A percentile compares a stretch with the other conserved stretches of the same genome.
Conservation (phyloP, 2,797 vertebrate genomes). For the Pseudomugil gertrudae region DNA sequence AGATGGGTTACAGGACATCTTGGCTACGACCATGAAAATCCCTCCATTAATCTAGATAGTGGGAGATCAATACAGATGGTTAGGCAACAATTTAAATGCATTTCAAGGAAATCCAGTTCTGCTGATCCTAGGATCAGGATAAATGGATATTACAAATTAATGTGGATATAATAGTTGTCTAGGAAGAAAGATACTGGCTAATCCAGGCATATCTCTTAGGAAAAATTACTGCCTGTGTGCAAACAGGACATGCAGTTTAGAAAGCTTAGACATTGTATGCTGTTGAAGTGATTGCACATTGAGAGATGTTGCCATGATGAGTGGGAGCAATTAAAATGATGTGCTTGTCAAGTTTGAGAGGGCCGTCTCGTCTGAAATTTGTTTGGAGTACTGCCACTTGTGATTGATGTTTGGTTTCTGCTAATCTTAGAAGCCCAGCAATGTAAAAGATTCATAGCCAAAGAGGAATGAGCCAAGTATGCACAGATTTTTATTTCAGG, state of each 20-base stretch:
- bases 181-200: not conserved
- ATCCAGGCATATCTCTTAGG: not conserved
- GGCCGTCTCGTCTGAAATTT: constrained; percentile 4
- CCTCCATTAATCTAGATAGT: constrained; percentile 90
- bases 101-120: constrained; percentile 16
- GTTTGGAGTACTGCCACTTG: constrained; percentile 7
- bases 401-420: not conserved
- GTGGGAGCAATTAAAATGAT: constrained; percentile 15
- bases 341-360: constrained; percentile 11
- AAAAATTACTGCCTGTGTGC: not conserved
- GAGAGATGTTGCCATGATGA: constrained; percentile 1
- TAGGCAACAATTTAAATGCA: constrained; percentile 9
- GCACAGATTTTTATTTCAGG: constrained; percentile 1
- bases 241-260: not conserved
- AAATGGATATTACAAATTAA: constrained; percentile 30
- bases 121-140: not conserved
- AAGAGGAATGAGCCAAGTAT: not conserved
- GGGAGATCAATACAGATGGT: constrained; percentile 10
- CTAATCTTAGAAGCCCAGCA: constrained; percentile 4
- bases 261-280: not conserved
- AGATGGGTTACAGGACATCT: constrained; percentile 90
- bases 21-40: constrained; percentile 93
- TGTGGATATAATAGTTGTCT: constrained; percentile 13
- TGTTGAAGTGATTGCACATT: constrained; percentile 11
- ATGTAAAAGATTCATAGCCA: constrained; percentile 1